These are phyloP conservation scores for Stictocephala bisonia DNA, from an alignment of 2,888 invertebrate species.

Conservation along the genomic window DNA sequence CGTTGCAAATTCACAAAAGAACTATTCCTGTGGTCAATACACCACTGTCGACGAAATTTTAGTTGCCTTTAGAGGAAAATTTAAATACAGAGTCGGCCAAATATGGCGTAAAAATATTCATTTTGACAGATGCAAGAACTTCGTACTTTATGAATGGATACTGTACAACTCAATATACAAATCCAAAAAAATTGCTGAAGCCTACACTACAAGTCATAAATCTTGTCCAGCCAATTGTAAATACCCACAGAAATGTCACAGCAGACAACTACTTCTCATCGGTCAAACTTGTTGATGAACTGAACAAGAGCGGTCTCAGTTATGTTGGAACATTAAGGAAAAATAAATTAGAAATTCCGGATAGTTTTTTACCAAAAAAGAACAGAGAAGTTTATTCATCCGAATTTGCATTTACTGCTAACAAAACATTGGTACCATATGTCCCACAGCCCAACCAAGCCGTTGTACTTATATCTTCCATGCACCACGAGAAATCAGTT, in stretches of 20 bases:
- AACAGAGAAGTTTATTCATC: conserved; percentile 15
- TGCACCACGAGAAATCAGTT: conserved; percentile 7
- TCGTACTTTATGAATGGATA: no score
- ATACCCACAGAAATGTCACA: conserved; percentile 21
- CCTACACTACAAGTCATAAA: conserved; percentile 28
- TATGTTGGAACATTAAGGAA: conserved; percentile 29
- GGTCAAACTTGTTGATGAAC: conserved; percentile 20
- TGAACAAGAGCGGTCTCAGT: conserved; percentile 9
- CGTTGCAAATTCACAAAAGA: no score
- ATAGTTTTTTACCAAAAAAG: conserved; percentile 32
- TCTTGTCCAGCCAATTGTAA: conserved; percentile 1
- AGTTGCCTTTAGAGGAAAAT: no score
- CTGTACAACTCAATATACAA: no score
- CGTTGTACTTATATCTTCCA: conserved; percentile 1
- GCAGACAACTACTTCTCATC: conserved; percentile 24
- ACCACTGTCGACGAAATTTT: no score
- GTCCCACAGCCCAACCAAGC: conserved; percentile 7
- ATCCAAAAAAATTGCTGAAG: conserved; percentile 6
- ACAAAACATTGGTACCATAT: conserved; percentile 25
- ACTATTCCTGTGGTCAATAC: no score
- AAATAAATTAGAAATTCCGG: conserved; percentile 29
- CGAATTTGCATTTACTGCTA: conserved; percentile 24
- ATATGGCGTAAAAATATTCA: no score
- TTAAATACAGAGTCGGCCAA: no score
- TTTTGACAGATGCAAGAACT: no score